Evolutionary conservation across 2,113 vertebrate species (phyloP), one percentile per base, ranked within the genome.

Genomic region (Bucco capensis): DNA sequence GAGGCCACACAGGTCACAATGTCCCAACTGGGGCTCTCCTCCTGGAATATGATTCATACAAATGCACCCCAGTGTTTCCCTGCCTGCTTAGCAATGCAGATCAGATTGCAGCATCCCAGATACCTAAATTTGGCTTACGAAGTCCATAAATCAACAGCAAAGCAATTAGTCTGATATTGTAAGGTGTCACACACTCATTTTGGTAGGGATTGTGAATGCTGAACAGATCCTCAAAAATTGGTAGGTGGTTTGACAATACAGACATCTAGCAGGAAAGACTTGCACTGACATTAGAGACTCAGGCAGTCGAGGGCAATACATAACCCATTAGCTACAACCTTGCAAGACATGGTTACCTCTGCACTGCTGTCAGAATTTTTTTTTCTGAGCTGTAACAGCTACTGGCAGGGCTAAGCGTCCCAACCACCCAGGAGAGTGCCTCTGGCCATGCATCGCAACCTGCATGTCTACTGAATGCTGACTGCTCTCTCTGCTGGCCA

Each of bases 401-500:
- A 15, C 67, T 24, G n/a, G 64, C 56, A 70, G 23, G 38, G 49
- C 56, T 2, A 5, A 51, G 38, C 2, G 40, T 11, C 40, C 40
- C 40, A 42, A 15, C 40, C 40, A 1, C 2, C 16, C 40, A 70
- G 57, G 13, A n/a, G 12, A 61, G 37, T 0, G 4, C 14, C 46
- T 54, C 73, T 65, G 46, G 58, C 75, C 2, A 25, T 40, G 1
- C 3, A 0, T 77, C 56, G 53, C 57, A 49, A 27, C 44, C 38
- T 3, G 6, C 37, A 6, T 2, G 1, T 47, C 28, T 76, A 84
- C 75, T 1, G 10, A 75, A 84, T 84, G 94, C 79, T 76, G 81
- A 95, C 70, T 93, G 92, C 94, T 92, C 95, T 88, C 93, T 84
- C 96, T 96, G 94, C 95, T 95, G 96, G 96, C 81, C 88, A 71